phyloP scores from a whole-genome alignment of 2,113 vertebrate species.

The Tragelaphus scriptus region DNA sequence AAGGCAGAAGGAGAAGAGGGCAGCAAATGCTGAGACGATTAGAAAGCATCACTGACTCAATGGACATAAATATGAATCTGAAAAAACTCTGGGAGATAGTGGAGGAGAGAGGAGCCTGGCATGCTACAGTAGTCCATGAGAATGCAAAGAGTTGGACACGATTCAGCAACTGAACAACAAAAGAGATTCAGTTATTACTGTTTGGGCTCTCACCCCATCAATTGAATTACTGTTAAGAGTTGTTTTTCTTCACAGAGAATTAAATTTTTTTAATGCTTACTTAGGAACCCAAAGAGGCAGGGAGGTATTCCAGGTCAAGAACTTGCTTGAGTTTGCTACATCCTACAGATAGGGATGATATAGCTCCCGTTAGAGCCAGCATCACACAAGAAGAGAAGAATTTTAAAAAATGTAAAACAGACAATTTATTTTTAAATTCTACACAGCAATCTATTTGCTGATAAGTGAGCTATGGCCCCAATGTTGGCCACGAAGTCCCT shows the following conservation, averaged over 20 bases:
- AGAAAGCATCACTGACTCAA: not conserved
- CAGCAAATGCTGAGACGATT: not conserved
- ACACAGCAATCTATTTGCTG: not conserved
- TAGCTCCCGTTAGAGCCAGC: not conserved
- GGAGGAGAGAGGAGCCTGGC: not conserved
- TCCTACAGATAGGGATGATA: not conserved
- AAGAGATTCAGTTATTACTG: not conserved
- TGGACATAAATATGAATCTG: not conserved
- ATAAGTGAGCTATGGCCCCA: not conserved
- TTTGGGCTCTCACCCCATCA: not conserved
- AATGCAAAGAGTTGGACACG: not conserved
- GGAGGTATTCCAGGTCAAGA: not conserved
- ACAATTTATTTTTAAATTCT: not conserved
- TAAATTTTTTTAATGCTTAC: not conserved
- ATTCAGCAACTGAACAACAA: not conserved
- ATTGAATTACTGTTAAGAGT: not conserved
- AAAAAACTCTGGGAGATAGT: not conserved
- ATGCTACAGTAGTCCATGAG: not conserved
- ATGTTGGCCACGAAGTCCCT: too few relatives aligned
- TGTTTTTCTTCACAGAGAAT: slow-evolving; percentile 18
- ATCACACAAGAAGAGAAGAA: not conserved
- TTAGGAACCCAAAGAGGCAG: not conserved
- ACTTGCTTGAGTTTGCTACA: not conserved
- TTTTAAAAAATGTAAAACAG: not conserved
- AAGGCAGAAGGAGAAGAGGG: not conserved